Base-by-base conservation (phyloP, 2,113 vertebrate genomes). In the Trogon surrucura region DNA sequence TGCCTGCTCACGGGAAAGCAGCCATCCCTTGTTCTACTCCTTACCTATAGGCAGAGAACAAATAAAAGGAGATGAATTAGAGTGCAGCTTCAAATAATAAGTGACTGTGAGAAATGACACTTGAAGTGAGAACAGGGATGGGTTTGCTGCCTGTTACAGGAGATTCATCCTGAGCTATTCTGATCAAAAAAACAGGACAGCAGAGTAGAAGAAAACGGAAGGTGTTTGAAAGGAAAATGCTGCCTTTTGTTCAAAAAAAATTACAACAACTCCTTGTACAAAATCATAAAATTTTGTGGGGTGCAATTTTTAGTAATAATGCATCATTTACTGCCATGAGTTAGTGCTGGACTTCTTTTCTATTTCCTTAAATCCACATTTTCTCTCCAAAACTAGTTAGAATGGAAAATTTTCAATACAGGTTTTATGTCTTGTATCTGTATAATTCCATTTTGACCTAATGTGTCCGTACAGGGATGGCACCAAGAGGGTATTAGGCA, bases 401-500 rank as follows among this genome's bases (percentile, higher is more conserved):
- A 82, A 88, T 2, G 4, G 66, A 83, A 27, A 22, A 11, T 48
- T 75, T 95, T 85, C 3, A 3, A 38, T 70, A 44, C 18, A 36
- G 41, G 25, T 73, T 88, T 91, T 85, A 17, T 60, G 60, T 36
- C 88, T 94, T 80, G 23, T 29, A 53, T 88, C 83, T 89, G 60
- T 96, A 54, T 69, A 84, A 94, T 93, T 94, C 85, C 66, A 50
- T 53, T 93, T 48, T 90, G 83, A 81, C 65, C 53, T 92, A 74
- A 74, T 69, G 50, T 69, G 45, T 79, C 88, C 65, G 65, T 57
- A 78, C 85, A 61, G 69, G 17, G 70, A 74, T 71, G 88, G 80
- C 69, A 86, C 67, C 86, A 80, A 81, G 64, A 95, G 82, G 56
- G 44, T 83, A 90, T 94, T 90, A 90, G 72, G 50, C 80, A 69